Conservation (phyloP, 2,888 invertebrate genomes). For the Arge pagana region DNA sequence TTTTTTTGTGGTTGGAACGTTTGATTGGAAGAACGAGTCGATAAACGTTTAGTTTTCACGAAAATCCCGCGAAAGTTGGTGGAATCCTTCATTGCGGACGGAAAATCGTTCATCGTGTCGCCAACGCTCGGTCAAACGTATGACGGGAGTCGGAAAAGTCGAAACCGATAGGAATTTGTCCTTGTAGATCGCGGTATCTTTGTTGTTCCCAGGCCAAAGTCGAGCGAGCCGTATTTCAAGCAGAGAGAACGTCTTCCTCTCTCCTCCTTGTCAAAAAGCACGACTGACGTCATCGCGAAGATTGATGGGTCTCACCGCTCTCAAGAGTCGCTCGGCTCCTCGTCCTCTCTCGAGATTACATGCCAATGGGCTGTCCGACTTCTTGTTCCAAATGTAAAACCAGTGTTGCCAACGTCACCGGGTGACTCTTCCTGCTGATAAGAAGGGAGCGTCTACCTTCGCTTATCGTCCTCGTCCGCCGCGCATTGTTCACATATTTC, state of each 20-base stretch:
- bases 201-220: too few relatives aligned
- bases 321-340: not conserved
- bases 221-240: too few relatives aligned
- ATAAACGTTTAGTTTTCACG: too few relatives aligned
- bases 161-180: too few relatives aligned
- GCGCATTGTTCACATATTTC: constrained; percentile 7
- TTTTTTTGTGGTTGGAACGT: too few relatives aligned
- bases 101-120: too few relatives aligned
- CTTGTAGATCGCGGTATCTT: too few relatives aligned
- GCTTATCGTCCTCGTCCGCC: constrained; percentile 4
- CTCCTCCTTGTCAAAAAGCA: not conserved
- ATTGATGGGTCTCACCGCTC: constrained; percentile 6
- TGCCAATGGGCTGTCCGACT: too few relatives aligned
- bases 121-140: too few relatives aligned
- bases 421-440: constrained; percentile 9
- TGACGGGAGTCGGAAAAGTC: too few relatives aligned
- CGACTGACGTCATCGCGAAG: not conserved
- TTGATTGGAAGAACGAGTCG: too few relatives aligned
- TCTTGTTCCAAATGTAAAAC: constrained; percentile 11
- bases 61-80: not conserved
- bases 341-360: not conserved
- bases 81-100: not conserved
- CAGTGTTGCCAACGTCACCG: not conserved
- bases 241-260: too few relatives aligned
- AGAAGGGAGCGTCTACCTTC: not conserved